These are phyloP conservation scores for Cardiocondyla obscurior DNA, from an alignment of 1,140 invertebrate genomes.

Conservation along the genomic window DNA sequence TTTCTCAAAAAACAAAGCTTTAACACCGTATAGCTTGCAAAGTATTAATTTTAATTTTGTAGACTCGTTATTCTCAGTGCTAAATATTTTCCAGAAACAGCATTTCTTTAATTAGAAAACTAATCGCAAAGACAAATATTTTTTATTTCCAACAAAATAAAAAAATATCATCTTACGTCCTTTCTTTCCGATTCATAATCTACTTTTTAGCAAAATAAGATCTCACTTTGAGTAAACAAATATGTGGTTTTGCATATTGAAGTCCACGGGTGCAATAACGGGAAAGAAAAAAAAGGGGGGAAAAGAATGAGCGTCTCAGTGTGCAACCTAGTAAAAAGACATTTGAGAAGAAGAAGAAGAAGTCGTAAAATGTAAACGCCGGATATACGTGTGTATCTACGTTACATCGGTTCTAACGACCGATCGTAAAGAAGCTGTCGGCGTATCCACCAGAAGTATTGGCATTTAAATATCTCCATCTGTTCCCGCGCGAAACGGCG, in stretches of 20 bases:
- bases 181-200: not conserved
- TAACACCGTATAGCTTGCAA: not conserved
- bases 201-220: slow-evolving; percentile 5
- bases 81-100: not conserved
- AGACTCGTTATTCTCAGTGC: not conserved
- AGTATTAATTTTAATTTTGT: not conserved
- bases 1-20: not conserved
- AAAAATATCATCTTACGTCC: not conserved
- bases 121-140: not conserved
- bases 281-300: slow-evolving; percentile 1
- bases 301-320: not conserved
- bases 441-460: slow-evolving; percentile 73
- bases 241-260: not conserved
- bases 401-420: slow-evolving; percentile 75
- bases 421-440: slow-evolving; percentile 77
- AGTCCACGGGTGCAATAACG: not conserved
- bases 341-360: slow-evolving; percentile 69
- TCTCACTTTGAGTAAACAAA: not conserved
- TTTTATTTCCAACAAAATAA: not conserved
- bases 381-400: slow-evolving; percentile 74
- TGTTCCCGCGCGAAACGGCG: slow-evolving; percentile 64
- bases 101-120: not conserved
- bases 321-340: slow-evolving; percentile 41
- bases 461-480: slow-evolving; percentile 80
- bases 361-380: slow-evolving; percentile 78